Base-by-base conservation (phyloP, 2,797 vertebrate species). In the Gymnoscopelus braueri region DNA sequence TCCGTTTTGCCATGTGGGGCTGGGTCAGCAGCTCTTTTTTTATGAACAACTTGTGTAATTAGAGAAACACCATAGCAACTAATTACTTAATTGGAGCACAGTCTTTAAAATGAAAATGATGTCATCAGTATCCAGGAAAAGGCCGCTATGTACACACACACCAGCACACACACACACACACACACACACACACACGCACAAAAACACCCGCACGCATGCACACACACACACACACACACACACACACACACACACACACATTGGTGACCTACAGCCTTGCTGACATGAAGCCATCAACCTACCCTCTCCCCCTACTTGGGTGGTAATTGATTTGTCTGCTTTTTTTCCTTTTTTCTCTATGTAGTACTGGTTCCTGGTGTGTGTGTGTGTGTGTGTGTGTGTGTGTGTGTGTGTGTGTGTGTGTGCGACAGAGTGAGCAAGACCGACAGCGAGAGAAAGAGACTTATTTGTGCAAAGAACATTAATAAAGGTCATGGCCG, bases 41-140 rank as follows among this genome's bases (percentile, higher is more conserved):
- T 89, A 93, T 89, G 90, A 93, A 93, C 90, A 92, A 88, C 88
- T 90, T 84, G 39, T 63, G 78, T 91, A 91, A 93, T 93, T 90
- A 91, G 78, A 88, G 71, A 91, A 93, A 93, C 92, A 91, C 87
- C 80, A 72, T 15, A 74, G 71, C 77, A 92, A 77, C 92, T 94
- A 92, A 95, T 94, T 93, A 93, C 90, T 93, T 94, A 93, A 94
- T 93, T 93, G 92, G 88, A 90, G 89, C 77, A 84, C 74, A 83
- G 89, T 78, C 92, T 90, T 92, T 91, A 92, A 93, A 93, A 86
- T 91, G 83, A 91, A 91, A 92, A 89, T 94, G 91, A 94, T 93
- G 93, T 93, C 81, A 94, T 91, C 85, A 54, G 83, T 85, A 87
- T 92, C 89, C 91, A 86, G 91, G 88, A 90, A 91, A 86, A 44